These are phyloP conservation scores for Chelon auratus DNA, from an alignment of 2,797 vertebrate genomes.

Conservation along the genomic window DNA sequence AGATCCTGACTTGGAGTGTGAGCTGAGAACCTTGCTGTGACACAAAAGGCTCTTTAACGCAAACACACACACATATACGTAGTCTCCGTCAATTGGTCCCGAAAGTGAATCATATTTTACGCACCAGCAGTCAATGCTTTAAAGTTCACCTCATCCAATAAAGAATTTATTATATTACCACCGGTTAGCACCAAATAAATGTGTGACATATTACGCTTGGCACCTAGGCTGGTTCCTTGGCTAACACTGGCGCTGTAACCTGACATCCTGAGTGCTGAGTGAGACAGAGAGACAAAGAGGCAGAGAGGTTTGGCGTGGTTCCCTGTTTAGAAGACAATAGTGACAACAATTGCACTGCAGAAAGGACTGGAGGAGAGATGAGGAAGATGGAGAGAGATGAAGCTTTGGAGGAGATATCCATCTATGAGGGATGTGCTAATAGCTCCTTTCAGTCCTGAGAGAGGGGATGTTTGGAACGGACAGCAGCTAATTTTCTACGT, in stretches of 20 bases:
- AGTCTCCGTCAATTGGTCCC: constrained; percentile 7
- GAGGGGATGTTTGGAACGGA: constrained; percentile 13
- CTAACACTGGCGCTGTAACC: constrained; percentile 12
- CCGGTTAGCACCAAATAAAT: constrained; percentile 42
- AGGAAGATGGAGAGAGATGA: constrained; percentile 16
- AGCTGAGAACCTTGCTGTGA: constrained; percentile 28
- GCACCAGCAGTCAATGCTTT: constrained; percentile 36
- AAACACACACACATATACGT: neutral
- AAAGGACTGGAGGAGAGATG: constrained; percentile 31
- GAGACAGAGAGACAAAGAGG: constrained; percentile 23
- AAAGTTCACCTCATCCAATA: constrained; percentile 41
- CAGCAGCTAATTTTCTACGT: neutral
- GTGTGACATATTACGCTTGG: constrained; percentile 43
- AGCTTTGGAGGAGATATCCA: neutral
- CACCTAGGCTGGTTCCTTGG: constrained; percentile 17
- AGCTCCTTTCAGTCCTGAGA: constrained; percentile 4
- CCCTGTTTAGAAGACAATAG: constrained; percentile 41
- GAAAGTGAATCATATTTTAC: constrained; percentile 51
- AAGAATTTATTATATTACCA: constrained; percentile 49
- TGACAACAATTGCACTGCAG: constrained; percentile 35
- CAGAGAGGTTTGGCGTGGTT: constrained; percentile 21
- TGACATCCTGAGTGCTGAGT: constrained; percentile 14
- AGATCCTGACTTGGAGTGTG: constrained; percentile 45
- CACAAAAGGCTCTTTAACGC: constrained; percentile 20
- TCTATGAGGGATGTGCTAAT: constrained; percentile 12